These are phyloP conservation scores for Lepus oiostolus DNA, from an alignment of 2,797 vertebrate genomes.

Conservation along the genomic window DNA sequence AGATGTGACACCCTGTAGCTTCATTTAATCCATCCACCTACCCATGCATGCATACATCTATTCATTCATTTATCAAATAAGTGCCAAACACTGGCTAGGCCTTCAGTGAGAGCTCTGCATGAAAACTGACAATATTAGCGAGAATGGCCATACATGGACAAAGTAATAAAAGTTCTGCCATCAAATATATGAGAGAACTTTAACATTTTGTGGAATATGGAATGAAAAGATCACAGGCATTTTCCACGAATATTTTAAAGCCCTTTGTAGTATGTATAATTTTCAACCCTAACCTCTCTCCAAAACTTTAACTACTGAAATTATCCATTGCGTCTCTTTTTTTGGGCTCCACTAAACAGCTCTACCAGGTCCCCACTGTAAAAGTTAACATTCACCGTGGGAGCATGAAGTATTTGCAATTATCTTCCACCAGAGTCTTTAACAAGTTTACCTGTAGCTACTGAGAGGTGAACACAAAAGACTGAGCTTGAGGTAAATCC, in stretches of 20 bases:
- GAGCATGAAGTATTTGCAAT: background rate
- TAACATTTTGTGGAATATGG: too few relatives aligned
- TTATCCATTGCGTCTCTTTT: background rate
- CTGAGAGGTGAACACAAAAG: background rate
- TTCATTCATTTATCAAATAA: too few relatives aligned
- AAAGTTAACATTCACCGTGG: background rate
- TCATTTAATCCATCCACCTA: background rate
- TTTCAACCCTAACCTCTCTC: background rate
- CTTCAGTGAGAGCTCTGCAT: background rate
- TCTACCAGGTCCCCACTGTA: background rate
- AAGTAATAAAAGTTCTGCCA: background rate
- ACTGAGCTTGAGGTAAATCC: background rate
- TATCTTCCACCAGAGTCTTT: background rate
- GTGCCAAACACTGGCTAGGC: background rate
- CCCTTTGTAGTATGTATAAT: too few relatives aligned
- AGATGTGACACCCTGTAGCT: background rate
- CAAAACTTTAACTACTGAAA: conserved; percentile 1
- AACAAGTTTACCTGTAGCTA: background rate
- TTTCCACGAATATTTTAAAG: too few relatives aligned
- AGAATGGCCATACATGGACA: background rate
- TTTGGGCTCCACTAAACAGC: background rate
- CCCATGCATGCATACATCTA: background rate
- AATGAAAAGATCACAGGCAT: too few relatives aligned
- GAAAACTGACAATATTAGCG: background rate
- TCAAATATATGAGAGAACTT: background rate